Base-by-base conservation (phyloP, 2,888 invertebrate species). In the Anodontia alba region DNA sequence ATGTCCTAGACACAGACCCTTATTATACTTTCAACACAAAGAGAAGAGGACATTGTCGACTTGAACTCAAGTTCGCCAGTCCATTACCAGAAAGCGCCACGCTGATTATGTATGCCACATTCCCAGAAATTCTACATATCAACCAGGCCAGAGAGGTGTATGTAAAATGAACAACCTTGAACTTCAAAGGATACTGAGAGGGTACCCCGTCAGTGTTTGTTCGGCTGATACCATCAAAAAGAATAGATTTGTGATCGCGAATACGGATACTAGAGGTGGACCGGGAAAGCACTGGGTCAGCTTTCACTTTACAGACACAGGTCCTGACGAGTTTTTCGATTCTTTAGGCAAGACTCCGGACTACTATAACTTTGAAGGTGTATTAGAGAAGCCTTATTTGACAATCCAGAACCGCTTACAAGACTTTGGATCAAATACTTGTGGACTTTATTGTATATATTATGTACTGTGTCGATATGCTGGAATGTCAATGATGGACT, bases 1-100 rank as follows among this genome's bases (percentile, higher is more conserved):
- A 73, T 67, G 78, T 78, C 0, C 29, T 78, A 0, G 69, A 75
- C 43, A n/a, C 68, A 1, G 36, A 75, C 29, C 75, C 75, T 20
- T 69, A 75, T 54, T 29, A 36, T 46, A 17, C 75, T 1, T 81
- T 75, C 62, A 69, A 78, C 33, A 51, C 57, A 26, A 78, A 78
- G 54, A 49, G 81, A 73, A 82, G 38, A 67, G 82, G 74, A 20
- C 73, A 76, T 33, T 74, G 71, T 54, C 73, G 79, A 17, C 62
- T 76, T 29, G 79, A 82, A 31, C 26, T 76, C 5, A 67, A 68
- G 46, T 82, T 76, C 33, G 54, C 69, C 26, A 74, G n/a, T 8
- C 42, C 82, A 17, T 42, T 82, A 66, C 76, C 76, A n/a, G 82
- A 82, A 42, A 79, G 73, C 29, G 62, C 73, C 17, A 79, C 67